Evolutionary conservation across 2,797 vertebrate genomes (phyloP).

Genomic region (Intellagama lesueurii): DNA sequence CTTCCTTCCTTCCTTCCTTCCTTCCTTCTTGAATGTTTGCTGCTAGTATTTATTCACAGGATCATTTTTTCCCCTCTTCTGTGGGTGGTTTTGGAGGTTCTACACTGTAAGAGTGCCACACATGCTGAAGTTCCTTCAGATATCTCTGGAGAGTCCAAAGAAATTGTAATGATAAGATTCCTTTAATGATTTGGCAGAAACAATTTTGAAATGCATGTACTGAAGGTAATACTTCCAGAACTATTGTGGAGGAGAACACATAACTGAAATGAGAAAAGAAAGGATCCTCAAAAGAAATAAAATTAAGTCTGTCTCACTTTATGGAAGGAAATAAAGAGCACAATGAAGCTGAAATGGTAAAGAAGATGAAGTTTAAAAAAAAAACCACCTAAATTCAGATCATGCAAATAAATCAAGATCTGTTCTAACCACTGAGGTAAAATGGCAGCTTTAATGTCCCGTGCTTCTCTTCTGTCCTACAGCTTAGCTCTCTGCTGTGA

Average conservation of each 20-base stretch:
- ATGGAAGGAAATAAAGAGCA: neutral
- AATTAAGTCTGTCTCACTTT: neutral
- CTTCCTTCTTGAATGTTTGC: too few relatives aligned
- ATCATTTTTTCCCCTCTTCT: too few relatives aligned
- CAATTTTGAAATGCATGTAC: neutral
- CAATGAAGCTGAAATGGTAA: neutral
- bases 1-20: too few relatives aligned
- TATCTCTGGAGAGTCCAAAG: neutral
- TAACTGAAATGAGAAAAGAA: neutral
- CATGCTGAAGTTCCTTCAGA: neutral
- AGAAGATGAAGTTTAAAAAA: neutral
- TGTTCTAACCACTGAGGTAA: neutral
- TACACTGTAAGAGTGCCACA: too few relatives aligned
- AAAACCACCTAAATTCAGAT: neutral
- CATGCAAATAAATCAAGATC: neutral
- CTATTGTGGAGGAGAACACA: too few relatives aligned
- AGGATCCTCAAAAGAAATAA: neutral
- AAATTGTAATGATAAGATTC: slow-evolving; percentile 11
- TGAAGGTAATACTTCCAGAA: neutral
- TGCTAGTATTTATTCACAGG: too few relatives aligned
- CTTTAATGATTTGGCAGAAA: slow-evolving; percentile 20
- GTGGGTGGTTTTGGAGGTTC: too few relatives aligned
- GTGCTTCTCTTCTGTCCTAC: neutral
- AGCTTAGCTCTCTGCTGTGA: neutral
- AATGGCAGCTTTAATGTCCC: neutral